Base-by-base conservation (phyloP, 2,113 vertebrate species). In the Solenodon paradoxus region DNA sequence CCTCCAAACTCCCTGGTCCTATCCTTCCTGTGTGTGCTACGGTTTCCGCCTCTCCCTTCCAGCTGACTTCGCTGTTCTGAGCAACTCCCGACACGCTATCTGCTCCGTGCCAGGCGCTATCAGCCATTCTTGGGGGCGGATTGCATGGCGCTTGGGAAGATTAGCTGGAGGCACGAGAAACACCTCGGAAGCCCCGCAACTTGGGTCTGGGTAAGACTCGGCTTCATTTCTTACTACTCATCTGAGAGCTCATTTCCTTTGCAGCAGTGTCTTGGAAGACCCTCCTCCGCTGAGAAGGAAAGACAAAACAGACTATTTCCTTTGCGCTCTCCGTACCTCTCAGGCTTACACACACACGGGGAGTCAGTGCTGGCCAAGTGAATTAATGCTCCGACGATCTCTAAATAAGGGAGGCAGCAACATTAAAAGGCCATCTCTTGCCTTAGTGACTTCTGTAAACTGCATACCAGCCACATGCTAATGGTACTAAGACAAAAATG, bases 261-360 rank as follows among this genome's bases (percentile, higher is more conserved):
- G 81, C 68, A 79, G 75, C 26, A 38, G n/a, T 3, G 57, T 79
- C 42, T 87, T 91, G 26, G 64, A 93, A 94, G 94, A 75, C 35
- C 15, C 38, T 92, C 63, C 49, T 75, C 22, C 40, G 8, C 85
- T 24, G 84, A 71, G 81, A 71, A 61, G 68, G 51, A 84, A 88
- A 81, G 40, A 69, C 28, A 88, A 92, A 95, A 84, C 20, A 78
- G 83, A 57, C 38, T 7, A 85, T 74, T 94, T 94, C 5, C 16
- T 78, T 64, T 94, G 42, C 81, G 40, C 2, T 19, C 38, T 5
- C 28, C 45, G 53, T 47, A 72, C 40, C 45, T 90, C n/a, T 55
- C 66, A 90, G 51, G 8, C 3, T 24, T 92, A 89, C 42, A 28
- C 8, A 80, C 22, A 78, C 45, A 40, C 12, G 24, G 49, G 5